Evolutionary conservation across 2,888 invertebrate genomes (phyloP).

Genomic region (Phasia obesa): DNA sequence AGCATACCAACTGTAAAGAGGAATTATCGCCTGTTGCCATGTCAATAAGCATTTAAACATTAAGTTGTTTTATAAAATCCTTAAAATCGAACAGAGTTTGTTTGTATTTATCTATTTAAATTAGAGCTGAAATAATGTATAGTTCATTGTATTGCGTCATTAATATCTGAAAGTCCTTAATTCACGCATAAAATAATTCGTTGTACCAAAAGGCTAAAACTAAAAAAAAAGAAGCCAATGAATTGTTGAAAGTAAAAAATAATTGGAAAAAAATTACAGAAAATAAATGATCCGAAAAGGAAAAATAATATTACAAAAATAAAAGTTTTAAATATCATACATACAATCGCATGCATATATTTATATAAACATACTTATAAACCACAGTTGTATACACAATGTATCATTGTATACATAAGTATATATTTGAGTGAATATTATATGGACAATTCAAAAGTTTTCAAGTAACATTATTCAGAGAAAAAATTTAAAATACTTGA

Average conservation of each 20-base stretch:
- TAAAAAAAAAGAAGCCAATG: slow-evolving; percentile 11
- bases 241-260: slow-evolving; percentile 28
- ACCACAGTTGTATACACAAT: background rate
- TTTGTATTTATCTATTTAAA: slow-evolving; percentile 16
- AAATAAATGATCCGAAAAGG: slow-evolving; percentile 9
- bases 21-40: too few species aligned
- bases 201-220: slow-evolving; percentile 41
- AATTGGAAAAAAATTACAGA: slow-evolving; percentile 41
- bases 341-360: slow-evolving; percentile 8
- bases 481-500: slow-evolving; percentile 58
- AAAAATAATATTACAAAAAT: too few species aligned
- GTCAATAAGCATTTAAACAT: too few species aligned
- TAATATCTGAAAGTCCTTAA: slow-evolving; percentile 69
- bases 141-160: slow-evolving; percentile 71
- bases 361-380: slow-evolving; percentile 18
- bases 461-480: slow-evolving; percentile 30
- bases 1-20: too few species aligned
- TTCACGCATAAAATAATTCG: slow-evolving; percentile 60
- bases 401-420: background rate
- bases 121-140: slow-evolving; percentile 52
- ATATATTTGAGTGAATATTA: slow-evolving; percentile 3
- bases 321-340: too few species aligned
- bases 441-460: slow-evolving; percentile 28
- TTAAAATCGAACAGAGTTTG: too few species aligned
- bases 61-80: too few species aligned